Conservation (phyloP, 1,140 invertebrate genomes). For the Atta colombica region DNA sequence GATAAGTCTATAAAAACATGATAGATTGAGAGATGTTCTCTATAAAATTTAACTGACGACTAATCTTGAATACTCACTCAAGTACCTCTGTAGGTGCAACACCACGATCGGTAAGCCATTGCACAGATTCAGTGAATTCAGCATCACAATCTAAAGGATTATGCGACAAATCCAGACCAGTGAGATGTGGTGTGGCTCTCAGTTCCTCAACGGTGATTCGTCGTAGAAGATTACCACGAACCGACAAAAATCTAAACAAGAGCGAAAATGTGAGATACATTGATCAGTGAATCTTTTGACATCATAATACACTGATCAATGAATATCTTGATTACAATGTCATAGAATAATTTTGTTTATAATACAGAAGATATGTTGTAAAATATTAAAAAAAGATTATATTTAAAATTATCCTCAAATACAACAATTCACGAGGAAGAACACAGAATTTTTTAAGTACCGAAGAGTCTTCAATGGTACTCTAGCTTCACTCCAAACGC, state of each 20-base stretch:
- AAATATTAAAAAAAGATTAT: background rate
- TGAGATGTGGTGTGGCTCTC: conserved; percentile 81
- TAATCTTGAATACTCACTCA: conserved; percentile 43
- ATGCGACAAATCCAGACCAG: conserved; percentile 82
- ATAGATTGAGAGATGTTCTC: background rate
- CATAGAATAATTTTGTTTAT: background rate
- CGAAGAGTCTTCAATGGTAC: conserved; percentile 75
- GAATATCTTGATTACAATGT: background rate
- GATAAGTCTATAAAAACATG: conserved; percentile 47
- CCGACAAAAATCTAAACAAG: conserved; percentile 79
- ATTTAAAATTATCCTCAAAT: background rate
- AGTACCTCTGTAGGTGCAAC: conserved; percentile 80
- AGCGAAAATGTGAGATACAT: background rate
- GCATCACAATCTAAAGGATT: conserved; percentile 85
- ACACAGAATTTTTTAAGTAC: conserved; percentile 52
- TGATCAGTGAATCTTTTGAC: background rate
- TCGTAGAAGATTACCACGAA: conserved; percentile 80
- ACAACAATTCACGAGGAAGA: background rate
- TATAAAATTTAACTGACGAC: background rate
- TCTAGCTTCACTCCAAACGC: conserved; percentile 88
- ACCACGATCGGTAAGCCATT: conserved; percentile 83
- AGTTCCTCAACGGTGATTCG: conserved; percentile 84
- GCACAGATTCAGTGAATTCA: conserved; percentile 83
- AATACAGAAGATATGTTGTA: background rate
- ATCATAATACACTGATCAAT: background rate